Evolutionary conservation across 2,888 invertebrate species (phyloP).

Genomic region (Seira ritae): DNA sequence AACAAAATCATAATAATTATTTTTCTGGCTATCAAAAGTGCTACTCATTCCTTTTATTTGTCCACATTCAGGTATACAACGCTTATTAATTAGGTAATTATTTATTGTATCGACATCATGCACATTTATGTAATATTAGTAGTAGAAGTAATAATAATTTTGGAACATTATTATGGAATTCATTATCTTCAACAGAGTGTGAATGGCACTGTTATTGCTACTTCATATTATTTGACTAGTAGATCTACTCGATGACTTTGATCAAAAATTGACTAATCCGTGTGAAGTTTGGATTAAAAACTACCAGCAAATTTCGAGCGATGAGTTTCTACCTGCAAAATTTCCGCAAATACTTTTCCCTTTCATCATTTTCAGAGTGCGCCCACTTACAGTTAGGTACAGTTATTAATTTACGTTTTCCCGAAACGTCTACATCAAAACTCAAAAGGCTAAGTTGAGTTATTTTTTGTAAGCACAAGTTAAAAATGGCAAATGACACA

Average conservation of each 20-base stretch:
- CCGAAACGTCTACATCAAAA: too few relatives aligned
- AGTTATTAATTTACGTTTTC: neutral
- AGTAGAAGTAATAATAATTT: neutral
- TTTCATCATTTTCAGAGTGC: neutral
- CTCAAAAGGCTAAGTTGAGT: too few relatives aligned
- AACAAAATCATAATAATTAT: too few relatives aligned
- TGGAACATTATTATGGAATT: too few relatives aligned
- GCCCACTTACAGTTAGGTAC: neutral
- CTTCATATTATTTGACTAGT: neutral
- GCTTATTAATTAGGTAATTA: constrained; percentile 4
- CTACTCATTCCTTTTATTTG: constrained; percentile 41
- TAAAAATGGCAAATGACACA: too few relatives aligned
- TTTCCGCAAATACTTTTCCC: neutral
- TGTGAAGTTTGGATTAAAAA: too few relatives aligned
- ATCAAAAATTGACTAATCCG: neutral
- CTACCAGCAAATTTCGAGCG: too few relatives aligned
- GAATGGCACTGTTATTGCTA: neutral
- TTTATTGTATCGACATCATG: neutral
- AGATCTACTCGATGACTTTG: neutral
- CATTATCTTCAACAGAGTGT: neutral
- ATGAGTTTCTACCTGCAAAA: too few relatives aligned
- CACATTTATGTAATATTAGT: neutral
- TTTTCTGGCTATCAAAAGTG: neutral
- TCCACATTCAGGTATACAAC: constrained; percentile 51
- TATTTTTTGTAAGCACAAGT: too few relatives aligned